Conservation (phyloP, 2,888 invertebrate species). For the Abscondita cerata region DNA sequence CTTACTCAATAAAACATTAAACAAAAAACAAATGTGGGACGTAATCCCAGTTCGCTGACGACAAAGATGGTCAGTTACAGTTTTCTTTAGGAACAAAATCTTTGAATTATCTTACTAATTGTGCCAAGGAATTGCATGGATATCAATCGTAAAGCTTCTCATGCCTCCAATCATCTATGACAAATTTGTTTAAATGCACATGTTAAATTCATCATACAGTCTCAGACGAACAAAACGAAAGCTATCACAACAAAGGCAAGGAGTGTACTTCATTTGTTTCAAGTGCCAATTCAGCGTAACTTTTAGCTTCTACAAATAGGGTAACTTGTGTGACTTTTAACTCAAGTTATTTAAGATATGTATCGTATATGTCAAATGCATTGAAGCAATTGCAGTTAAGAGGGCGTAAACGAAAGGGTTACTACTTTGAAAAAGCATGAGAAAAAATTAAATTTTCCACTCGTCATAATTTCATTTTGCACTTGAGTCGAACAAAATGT, state of each 20-base stretch:
- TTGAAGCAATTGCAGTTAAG: conserved; percentile 17
- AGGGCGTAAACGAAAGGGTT: conserved; percentile 14
- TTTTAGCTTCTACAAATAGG: neutral
- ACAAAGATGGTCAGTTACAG: too few relatives aligned
- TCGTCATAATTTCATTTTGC: neutral
- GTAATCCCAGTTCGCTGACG: too few relatives aligned
- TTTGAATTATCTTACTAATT: too few relatives aligned
- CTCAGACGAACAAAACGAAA: conserved; percentile 19
- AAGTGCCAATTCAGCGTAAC: conserved; percentile 22
- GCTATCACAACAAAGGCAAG: conserved; percentile 18
- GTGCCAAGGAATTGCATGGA: too few relatives aligned
- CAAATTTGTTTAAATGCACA: conserved; percentile 19
- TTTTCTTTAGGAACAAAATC: too few relatives aligned
- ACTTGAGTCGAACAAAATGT: neutral
- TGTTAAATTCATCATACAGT: conserved; percentile 23
- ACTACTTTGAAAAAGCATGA: conserved; percentile 4
- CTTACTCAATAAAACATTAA: neutral
- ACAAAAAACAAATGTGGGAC: neutral
- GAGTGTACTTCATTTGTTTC: conserved; percentile 15
- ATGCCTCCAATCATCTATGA: neutral
- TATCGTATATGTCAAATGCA: conserved; percentile 21
- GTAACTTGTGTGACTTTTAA: conserved; percentile 15
- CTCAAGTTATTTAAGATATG: conserved; percentile 22
- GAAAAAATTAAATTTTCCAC: neutral
- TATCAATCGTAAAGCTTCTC: conserved; percentile 12